A percentile compares a stretch with the other conserved stretches of the same genome.
Evolutionary conservation across 2,888 invertebrate species (phyloP).

Genomic region (Actias luna): DNA sequence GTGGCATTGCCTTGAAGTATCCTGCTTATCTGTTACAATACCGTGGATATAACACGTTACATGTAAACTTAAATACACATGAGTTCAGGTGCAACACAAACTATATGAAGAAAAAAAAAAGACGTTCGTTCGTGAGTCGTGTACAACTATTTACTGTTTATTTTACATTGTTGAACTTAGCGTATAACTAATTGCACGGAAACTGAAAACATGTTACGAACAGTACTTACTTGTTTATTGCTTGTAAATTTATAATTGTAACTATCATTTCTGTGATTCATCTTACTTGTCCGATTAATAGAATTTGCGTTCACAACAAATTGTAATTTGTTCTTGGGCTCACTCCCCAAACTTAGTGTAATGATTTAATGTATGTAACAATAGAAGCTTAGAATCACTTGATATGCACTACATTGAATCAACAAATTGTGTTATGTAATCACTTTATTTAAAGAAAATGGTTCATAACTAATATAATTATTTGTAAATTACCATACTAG

Average conservation of each 20-base stretch:
- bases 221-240: neutral
- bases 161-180: slow-evolving; percentile 40
- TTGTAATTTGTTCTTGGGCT: too few species aligned
- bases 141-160: slow-evolving; percentile 38
- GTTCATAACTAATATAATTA: too few species aligned
- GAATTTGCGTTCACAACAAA: too few species aligned
- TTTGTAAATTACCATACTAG: neutral
- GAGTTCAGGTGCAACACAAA: slow-evolving; percentile 20
- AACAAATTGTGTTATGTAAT: too few species aligned
- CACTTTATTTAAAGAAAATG: too few species aligned
- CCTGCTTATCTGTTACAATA: slow-evolving; percentile 35
- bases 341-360: too few species aligned
- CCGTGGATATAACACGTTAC: slow-evolving; percentile 19
- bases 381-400: too few species aligned
- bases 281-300: too few species aligned
- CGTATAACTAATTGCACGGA: slow-evolving; percentile 34
- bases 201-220: slow-evolving; percentile 22
- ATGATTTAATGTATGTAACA: too few species aligned
- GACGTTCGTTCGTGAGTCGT: slow-evolving; percentile 41
- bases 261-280: neutral
- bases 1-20: slow-evolving; percentile 36
- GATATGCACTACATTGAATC: too few species aligned
- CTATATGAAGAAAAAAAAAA: slow-evolving; percentile 15
- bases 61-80: slow-evolving; percentile 22
- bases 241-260: neutral